Percentiles rank a stretch among this genome's conserved stretches.
phyloP scores from a whole-genome alignment of 1,140 invertebrate species.

The Ceratosolen fusciceps region DNA sequence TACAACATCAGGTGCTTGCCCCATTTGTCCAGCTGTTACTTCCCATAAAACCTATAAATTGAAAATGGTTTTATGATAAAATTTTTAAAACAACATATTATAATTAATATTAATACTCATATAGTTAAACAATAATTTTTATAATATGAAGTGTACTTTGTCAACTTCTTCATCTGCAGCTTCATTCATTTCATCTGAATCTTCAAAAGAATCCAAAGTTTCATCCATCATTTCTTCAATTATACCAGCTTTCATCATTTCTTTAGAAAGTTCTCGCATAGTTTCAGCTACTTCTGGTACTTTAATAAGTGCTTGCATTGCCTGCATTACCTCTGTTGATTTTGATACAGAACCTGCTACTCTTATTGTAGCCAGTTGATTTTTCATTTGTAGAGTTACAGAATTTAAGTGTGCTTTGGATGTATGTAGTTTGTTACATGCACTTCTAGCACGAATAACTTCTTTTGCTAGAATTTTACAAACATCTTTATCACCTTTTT shows the following conservation, averaged over 20 bases:
- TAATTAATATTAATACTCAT: not conserved
- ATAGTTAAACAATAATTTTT: not conserved
- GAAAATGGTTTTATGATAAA: not conserved
- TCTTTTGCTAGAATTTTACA: slow-evolving; percentile 97
- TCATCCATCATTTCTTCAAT: slow-evolving; percentile 99
- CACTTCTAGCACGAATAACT: slow-evolving; percentile 90
- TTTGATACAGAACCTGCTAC: slow-evolving; percentile 92
- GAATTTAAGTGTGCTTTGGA: slow-evolving; percentile 99
- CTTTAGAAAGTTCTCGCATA: slow-evolving; percentile 98
- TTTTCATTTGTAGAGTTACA: slow-evolving; percentile 97
- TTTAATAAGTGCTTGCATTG: slow-evolving; percentile 92
- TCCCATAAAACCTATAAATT: slow-evolving; percentile 89
- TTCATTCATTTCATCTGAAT: slow-evolving; percentile 92
- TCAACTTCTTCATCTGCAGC: slow-evolving; percentile 94
- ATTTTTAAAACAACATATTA: not conserved
- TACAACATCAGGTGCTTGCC: slow-evolving; percentile 87
- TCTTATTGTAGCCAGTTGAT: slow-evolving; percentile 93
- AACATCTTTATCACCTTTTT: slow-evolving; percentile 95
- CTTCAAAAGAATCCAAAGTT: slow-evolving; percentile 92
- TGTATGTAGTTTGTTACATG: slow-evolving; percentile 91
- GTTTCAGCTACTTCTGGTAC: slow-evolving; percentile 94
- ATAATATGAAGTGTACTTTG: slow-evolving; percentile 75
- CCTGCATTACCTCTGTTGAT: slow-evolving; percentile 97
- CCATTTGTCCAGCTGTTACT: slow-evolving; percentile 92
- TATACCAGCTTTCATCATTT: slow-evolving; percentile 99